phyloP scores from a whole-genome alignment of 2,888 invertebrate genomes.

The Blastobasis lacticolella region DNA sequence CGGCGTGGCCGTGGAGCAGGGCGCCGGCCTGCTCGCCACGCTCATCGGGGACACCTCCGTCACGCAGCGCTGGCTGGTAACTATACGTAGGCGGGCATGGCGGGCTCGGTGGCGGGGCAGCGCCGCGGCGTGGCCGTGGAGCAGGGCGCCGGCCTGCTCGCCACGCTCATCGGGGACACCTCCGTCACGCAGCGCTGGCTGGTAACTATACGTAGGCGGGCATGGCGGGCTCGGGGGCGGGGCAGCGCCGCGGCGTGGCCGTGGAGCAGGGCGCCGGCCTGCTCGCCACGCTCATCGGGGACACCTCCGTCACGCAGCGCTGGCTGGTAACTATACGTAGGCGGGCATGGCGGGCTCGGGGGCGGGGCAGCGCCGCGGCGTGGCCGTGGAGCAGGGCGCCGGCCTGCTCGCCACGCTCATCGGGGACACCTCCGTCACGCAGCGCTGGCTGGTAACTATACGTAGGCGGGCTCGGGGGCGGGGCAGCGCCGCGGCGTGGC shows the following conservation, averaged over 20 bases:
- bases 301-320: slow-evolving; percentile 95
- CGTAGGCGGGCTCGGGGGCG: slow-evolving; percentile 94
- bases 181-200: slow-evolving; percentile 95
- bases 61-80: slow-evolving; percentile 92
- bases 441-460: slow-evolving; percentile 97
- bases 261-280: slow-evolving; percentile 95
- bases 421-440: slow-evolving; percentile 98
- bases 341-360: slow-evolving; percentile 96
- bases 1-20: slow-evolving; percentile 96
- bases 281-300: slow-evolving; percentile 94
- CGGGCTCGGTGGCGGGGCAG: slow-evolving; percentile 97
- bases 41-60: slow-evolving; percentile 98
- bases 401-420: slow-evolving; percentile 94
- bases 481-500: slow-evolving; percentile 96
- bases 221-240: slow-evolving; percentile 96
- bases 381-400: slow-evolving; percentile 95
- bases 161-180: slow-evolving; percentile 96
- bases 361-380: slow-evolving; percentile 95
- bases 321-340: too few species aligned
- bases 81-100: slow-evolving; percentile 93
- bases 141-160: slow-evolving; percentile 91
- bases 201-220: too few species aligned
- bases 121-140: slow-evolving; percentile 96
- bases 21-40: slow-evolving; percentile 91
- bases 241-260: slow-evolving; percentile 94